Base-by-base conservation (phyloP, 2,888 invertebrate species). In the Eupithecia centaureata region DNA sequence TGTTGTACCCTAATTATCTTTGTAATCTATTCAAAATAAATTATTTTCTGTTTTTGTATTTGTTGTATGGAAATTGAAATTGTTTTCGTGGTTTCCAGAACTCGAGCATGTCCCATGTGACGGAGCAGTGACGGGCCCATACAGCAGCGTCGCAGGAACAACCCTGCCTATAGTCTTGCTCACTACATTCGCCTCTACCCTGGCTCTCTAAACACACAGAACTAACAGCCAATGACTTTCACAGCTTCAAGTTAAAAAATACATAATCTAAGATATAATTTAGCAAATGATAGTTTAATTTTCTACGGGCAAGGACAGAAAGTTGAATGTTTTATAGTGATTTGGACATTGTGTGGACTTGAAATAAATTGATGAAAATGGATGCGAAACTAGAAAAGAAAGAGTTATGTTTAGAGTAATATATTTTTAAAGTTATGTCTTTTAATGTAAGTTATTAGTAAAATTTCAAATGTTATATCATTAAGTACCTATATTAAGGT, bases 71-170 rank as follows among this genome's bases (percentile, higher is more conserved):
- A n/a, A n/a, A n/a, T n/a, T n/a, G n/a, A 42, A 42, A n/a, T 15
- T 4, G 56, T 52, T 13, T 27, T 58, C 25, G 13, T 61, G 1
- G 15, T 47, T 89, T 90, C 65, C 88, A 93, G 93, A 91, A 82
- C 70, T 93, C 80, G 92, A 92, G 74, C 91, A 88, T 62, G 90
- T 88, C 12, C 93, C 93, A 4, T 94, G 94, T 70, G 93, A 94
- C 64, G 89, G 93, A 5, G 94, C 93, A 1, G 93, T 93, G 4
- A 93, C 93, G 0, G 93, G 93, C 0, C 93, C 92, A 0, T 92
- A 93, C 76, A 93, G 93, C 80, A 93, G 93, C 74, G 90, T 92
- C 0, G 93, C 92, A 0, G 91, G 90, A 18, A 91, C 92, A 0
- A 88, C 88, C 10, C 78, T 92, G 22, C 92, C 93, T 0, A 79